These are phyloP conservation scores for Volucella bombylans DNA, from an alignment of 2,888 invertebrate species.

Conservation along the genomic window DNA sequence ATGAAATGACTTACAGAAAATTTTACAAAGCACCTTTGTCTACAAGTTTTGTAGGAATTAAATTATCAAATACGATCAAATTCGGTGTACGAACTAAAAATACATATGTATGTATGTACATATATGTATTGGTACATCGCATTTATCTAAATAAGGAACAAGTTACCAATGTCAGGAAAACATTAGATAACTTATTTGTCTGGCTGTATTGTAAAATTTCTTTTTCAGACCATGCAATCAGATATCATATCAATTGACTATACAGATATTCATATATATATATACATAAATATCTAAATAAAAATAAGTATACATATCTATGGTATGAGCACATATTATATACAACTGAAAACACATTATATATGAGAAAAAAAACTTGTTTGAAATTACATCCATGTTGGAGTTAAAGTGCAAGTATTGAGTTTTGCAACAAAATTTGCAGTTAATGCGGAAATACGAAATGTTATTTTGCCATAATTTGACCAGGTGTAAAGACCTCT, in stretches of 20 bases:
- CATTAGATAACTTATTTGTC: not conserved
- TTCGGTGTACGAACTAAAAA: too few relatives aligned
- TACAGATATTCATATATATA: not conserved
- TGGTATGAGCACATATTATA: too few relatives aligned
- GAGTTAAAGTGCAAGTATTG: not conserved
- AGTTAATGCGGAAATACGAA: not conserved
- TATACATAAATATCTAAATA: not conserved
- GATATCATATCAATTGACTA: not conserved
- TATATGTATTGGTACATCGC: too few relatives aligned
- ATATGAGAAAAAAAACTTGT: not conserved
- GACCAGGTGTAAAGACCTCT: too few relatives aligned
- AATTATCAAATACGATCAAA: too few relatives aligned
- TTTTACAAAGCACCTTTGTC: too few relatives aligned
- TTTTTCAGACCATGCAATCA: conserved; percentile 6
- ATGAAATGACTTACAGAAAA: too few relatives aligned
- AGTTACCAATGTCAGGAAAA: not conserved
- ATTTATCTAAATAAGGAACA: not conserved
- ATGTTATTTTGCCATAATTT: too few relatives aligned
- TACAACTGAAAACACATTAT: too few relatives aligned
- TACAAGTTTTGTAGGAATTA: too few relatives aligned
- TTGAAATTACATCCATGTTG: not conserved
- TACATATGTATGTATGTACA: too few relatives aligned
- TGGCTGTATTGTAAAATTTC: not conserved
- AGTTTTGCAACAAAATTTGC: not conserved
- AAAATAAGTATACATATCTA: not conserved